Base-by-base conservation (phyloP, 2,113 vertebrate genomes). In the Climacteris rufus region DNA sequence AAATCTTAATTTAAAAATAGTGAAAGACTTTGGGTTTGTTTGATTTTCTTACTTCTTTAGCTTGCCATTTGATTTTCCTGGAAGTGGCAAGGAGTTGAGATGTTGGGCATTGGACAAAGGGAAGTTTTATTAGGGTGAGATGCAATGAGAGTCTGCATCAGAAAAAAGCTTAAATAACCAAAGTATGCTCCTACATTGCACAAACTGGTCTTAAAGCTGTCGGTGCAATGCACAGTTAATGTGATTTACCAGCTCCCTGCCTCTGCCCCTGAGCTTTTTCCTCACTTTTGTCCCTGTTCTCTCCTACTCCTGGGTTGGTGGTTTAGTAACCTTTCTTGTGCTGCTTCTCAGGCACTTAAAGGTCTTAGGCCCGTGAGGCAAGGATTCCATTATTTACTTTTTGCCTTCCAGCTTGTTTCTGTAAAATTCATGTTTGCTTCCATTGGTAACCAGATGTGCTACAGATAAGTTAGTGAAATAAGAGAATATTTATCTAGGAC, bases 11-110 rank as follows among this genome's bases (percentile, higher is more conserved):
- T 75, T 60, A 77, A 74, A 83, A 37, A 5, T 1, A 23, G 71
- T 33, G 5, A 57, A 49, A 83, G 2, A 42, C 4, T 33, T 57
- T 1, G 1, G 2, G 4, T 1, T 45, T 45, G 42, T 15, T 42
- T 45, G 44, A 8, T 45, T 17, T 74, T 53, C 70, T 79, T 12
- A 45, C 7, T 52, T 31, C 21, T 45, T 76, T 66, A 59, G 2
- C 5, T 89, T 64, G 16, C 3, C 14, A 13, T 75, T 70, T 68
- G 8, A 12, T 76, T 83, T 83, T 52, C 15, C 8, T 5, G 60
- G 24, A 63, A 70, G 27, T 3, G 84, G 2, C 4, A 59, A 3
- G 3, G 3, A 70, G 3, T n/a, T 69, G 16, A 72, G 15, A 82
- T 52, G 16, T 27, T 27, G 39, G 27, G 2, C 1, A 6, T 13